Evolutionary conservation across 2,888 invertebrate species (phyloP).

Genomic region (Tenodera sinensis): DNA sequence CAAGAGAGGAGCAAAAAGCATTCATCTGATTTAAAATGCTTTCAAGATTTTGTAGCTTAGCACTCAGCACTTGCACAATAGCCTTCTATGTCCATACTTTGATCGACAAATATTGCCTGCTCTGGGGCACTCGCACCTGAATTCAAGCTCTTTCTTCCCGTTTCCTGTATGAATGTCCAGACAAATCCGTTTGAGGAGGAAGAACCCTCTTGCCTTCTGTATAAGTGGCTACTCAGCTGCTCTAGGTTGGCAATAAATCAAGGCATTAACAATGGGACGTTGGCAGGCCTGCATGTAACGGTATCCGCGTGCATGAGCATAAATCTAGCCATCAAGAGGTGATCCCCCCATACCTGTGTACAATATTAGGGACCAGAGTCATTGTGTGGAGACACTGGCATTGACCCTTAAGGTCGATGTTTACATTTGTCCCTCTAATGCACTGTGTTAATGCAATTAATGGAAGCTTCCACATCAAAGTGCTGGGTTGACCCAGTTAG

Average conservation of each 20-base stretch:
- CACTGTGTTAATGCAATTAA: background rate
- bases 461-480: background rate
- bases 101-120: too few species aligned
- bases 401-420: background rate
- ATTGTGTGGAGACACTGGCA: background rate
- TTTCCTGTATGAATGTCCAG: too few species aligned
- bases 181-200: too few species aligned
- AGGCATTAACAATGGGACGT: background rate
- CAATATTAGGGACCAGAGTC: background rate
- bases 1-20: too few species aligned
- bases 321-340: background rate
- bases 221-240: background rate
- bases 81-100: too few species aligned
- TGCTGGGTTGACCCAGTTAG: background rate
- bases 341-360: background rate
- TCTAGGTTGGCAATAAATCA: background rate
- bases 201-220: background rate
- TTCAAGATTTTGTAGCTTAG: too few species aligned
- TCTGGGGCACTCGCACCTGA: too few species aligned
- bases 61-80: too few species aligned
- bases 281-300: background rate
- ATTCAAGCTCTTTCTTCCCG: too few species aligned
- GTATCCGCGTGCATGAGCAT: background rate
- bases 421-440: background rate
- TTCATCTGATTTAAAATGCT: too few species aligned